phyloP scores from a whole-genome alignment of 1,140 invertebrate genomes.

The Drosophila teissieri region DNA sequence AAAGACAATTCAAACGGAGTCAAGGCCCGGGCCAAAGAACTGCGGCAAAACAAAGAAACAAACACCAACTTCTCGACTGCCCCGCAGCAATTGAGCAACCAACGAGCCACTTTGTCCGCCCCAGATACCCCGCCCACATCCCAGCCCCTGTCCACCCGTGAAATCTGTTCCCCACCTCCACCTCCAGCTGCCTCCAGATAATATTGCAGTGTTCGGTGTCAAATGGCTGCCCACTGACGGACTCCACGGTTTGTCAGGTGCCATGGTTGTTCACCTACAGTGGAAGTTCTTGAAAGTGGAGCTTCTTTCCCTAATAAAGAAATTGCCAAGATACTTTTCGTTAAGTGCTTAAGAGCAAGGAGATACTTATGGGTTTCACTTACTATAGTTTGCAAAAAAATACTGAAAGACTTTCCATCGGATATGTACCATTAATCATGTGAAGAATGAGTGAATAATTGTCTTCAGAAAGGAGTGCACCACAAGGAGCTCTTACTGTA shows the following conservation, averaged over 20 bases:
- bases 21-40: conserved; percentile 74
- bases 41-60: conserved; percentile 43
- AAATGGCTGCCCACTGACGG: conserved; percentile 59
- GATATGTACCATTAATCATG: too few species aligned
- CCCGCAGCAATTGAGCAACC: conserved; percentile 53
- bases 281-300: conserved; percentile 3
- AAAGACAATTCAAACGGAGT: conserved; percentile 72
- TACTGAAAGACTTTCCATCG: too few species aligned
- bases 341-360: too few species aligned
- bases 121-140: not conserved
- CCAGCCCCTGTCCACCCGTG: not conserved
- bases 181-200: conserved; percentile 12
- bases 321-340: too few species aligned
- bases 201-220: conserved; percentile 49
- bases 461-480: not conserved
- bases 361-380: too few species aligned
- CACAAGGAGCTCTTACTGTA: not conserved
- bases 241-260: conserved; percentile 39
- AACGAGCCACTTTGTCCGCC: conserved; percentile 32
- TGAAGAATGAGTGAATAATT: not conserved
- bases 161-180: not conserved
- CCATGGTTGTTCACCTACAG: not conserved
- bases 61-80: conserved; percentile 27
- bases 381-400: too few species aligned
- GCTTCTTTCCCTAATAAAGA: not conserved